These are phyloP conservation scores for Hyppa rectilinea DNA, from an alignment of 2,888 invertebrate genomes.

Conservation along the genomic window DNA sequence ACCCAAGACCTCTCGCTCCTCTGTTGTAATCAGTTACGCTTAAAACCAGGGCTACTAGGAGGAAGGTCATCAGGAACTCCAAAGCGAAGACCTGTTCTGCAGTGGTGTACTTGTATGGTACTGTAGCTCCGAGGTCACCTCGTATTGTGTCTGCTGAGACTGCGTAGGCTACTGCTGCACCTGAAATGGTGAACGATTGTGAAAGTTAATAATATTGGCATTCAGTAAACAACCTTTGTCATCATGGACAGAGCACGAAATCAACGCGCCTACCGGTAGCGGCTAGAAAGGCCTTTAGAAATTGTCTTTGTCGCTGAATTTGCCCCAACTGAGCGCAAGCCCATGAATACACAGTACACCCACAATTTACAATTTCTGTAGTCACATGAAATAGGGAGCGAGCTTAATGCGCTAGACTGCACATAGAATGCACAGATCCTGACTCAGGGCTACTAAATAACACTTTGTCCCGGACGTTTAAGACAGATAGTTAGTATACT, in stretches of 20 bases:
- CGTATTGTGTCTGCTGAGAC: constrained; percentile 53
- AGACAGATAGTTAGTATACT: too few relatives aligned
- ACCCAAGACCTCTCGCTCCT: constrained; percentile 68
- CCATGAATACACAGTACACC: background rate
- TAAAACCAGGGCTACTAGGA: constrained; percentile 65
- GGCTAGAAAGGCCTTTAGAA: too few relatives aligned
- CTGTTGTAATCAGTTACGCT: constrained; percentile 64
- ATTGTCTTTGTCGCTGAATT: too few relatives aligned
- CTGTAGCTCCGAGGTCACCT: constrained; percentile 56
- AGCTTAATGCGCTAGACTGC: too few relatives aligned
- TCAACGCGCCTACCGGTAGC: too few relatives aligned
- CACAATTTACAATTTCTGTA: background rate
- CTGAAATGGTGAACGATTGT: constrained; percentile 46
- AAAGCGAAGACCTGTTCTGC: constrained; percentile 54
- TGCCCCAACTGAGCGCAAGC: too few relatives aligned
- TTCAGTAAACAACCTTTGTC: too few relatives aligned
- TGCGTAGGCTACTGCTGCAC: constrained; percentile 64
- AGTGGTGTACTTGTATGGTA: constrained; percentile 50
- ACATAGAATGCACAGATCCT: background rate
- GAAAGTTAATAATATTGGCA: background rate
- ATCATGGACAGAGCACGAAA: too few relatives aligned
- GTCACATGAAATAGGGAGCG: background rate
- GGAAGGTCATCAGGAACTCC: constrained; percentile 69
- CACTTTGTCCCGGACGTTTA: background rate
- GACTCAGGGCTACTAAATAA: background rate